Evolutionary conservation across 2,797 vertebrate species (phyloP), one percentile per base, ranked within the genome.

Genomic region (Enteromius paludinosus): DNA sequence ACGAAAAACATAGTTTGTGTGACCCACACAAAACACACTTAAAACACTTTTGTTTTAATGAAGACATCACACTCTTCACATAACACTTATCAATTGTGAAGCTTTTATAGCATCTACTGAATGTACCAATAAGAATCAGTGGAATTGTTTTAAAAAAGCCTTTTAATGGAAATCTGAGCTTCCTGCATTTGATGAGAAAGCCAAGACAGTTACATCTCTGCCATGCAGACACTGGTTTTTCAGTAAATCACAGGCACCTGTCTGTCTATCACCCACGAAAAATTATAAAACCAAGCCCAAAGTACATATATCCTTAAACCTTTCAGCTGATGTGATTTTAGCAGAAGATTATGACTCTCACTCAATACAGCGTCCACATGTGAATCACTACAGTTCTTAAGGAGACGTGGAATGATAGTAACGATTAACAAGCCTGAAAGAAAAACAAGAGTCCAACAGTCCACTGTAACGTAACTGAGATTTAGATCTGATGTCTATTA

Each of bases 381-480:
- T 76, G 17, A 69, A 82, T 76, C 62, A 69, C 38, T 81, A 25
- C n/a, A 54, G 23, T 43, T 56, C 18, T 68, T 49, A 6, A 73
- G 33, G 30, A 80, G 7, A 61, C 20, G 45, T 70, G 33, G 25
- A 59, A 69, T 76, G 35, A 76, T 45, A 68, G 64, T 76, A 82
- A 82, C 20, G 20, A 61, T 70, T 77, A 83, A 77, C 62, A 18
- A 9, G 15, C n/a, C 33, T 25, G 45, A 41, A 33, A 52, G n/a
- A 73, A 73, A 41, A 45, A 71, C 38, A 59, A 79, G 38, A 73
- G 70, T 82, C 45, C 45, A 74, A 65, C n/a, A 66, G 47, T 65
- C 25, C 71, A 75, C 20, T 10, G 25, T 18, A 47, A 47, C 25
- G 23, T 61, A 11, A 30, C 38, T 7, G 25, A 45, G 68, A 71